These are phyloP conservation scores for Brachionichthys hirsutus DNA, from an alignment of 2,113 vertebrate genomes.

Conservation along the genomic window DNA sequence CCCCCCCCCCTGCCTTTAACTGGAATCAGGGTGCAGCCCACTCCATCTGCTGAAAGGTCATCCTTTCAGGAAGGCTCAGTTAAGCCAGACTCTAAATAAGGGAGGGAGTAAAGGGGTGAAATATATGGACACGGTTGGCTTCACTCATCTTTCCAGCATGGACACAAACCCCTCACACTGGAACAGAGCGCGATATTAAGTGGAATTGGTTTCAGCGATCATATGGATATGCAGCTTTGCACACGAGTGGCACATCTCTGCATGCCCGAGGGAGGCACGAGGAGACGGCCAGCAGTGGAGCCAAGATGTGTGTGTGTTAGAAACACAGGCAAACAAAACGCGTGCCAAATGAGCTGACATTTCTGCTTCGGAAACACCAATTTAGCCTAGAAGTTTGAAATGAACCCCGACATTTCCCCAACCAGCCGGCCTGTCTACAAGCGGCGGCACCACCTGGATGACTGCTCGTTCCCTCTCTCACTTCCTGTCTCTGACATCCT, in stretches of 20 bases:
- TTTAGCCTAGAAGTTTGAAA: slow-evolving; percentile 56
- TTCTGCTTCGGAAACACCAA: slow-evolving; percentile 61
- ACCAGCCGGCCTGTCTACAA: slow-evolving; percentile 38
- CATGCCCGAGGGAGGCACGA: slow-evolving; percentile 21
- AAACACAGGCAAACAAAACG: slow-evolving; percentile 47
- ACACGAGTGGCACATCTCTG: neutral
- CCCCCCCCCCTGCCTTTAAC: slow-evolving; percentile 43
- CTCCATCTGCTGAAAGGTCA: slow-evolving; percentile 68
- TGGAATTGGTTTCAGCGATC: slow-evolving; percentile 14
- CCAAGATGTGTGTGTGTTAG: slow-evolving; percentile 5
- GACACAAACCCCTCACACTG: slow-evolving; percentile 19
- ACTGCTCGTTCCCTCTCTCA: slow-evolving; percentile 23
- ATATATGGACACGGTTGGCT: slow-evolving; percentile 58
- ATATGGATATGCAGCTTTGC: neutral
- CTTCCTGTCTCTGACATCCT: slow-evolving; percentile 40
- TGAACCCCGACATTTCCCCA: slow-evolving; percentile 30
- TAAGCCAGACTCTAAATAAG: slow-evolving; percentile 29
- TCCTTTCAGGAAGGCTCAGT: slow-evolving; percentile 40
- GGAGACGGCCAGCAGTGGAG: slow-evolving; percentile 41
- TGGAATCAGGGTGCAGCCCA: slow-evolving; percentile 33
- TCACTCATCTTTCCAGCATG: slow-evolving; percentile 30
- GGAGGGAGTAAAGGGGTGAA: slow-evolving; percentile 48
- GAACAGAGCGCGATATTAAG: slow-evolving; percentile 31
- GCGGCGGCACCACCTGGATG: slow-evolving; percentile 66
- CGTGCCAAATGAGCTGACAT: slow-evolving; percentile 62